Conservation (phyloP, 2,797 vertebrate species). For the Spatula clypeata region DNA sequence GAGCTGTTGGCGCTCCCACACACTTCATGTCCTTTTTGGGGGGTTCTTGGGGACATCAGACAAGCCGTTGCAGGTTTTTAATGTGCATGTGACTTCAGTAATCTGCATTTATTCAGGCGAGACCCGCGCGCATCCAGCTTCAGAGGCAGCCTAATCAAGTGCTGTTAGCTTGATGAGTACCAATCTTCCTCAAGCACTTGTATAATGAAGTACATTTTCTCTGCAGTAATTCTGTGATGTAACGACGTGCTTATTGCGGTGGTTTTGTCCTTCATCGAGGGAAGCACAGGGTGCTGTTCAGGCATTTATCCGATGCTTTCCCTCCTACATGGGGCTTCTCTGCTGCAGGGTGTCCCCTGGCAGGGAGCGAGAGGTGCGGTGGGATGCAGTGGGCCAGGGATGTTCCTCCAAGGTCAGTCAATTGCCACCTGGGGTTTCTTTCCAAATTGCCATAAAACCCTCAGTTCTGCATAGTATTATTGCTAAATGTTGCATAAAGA, state of each 20-base stretch:
- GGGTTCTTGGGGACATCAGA: not conserved
- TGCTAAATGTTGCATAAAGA: slow-evolving; percentile 25
- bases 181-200: slow-evolving; percentile 60
- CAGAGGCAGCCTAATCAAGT: slow-evolving; percentile 55
- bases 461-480: not conserved
- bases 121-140: not conserved
- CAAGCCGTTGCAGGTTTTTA: not conserved
- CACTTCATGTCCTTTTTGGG: not conserved
- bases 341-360: not conserved
- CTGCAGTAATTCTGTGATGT: slow-evolving; percentile 27
- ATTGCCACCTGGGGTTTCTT: not conserved
- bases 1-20: not conserved
- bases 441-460: not conserved
- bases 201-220: slow-evolving; percentile 68
- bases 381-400: not conserved
- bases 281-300: not conserved
- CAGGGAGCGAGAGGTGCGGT: not conserved
- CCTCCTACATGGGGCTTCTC: not conserved
- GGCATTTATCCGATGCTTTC: not conserved
- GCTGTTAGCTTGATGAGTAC: slow-evolving; percentile 62
- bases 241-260: not conserved
- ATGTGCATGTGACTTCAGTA: not conserved
- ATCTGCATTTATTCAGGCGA: not conserved
- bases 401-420: slow-evolving; percentile 7
- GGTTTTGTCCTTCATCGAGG: slow-evolving; percentile 47